phyloP scores from a whole-genome alignment of 1,140 invertebrate genomes.

The Anagrus nilaparvatae region DNA sequence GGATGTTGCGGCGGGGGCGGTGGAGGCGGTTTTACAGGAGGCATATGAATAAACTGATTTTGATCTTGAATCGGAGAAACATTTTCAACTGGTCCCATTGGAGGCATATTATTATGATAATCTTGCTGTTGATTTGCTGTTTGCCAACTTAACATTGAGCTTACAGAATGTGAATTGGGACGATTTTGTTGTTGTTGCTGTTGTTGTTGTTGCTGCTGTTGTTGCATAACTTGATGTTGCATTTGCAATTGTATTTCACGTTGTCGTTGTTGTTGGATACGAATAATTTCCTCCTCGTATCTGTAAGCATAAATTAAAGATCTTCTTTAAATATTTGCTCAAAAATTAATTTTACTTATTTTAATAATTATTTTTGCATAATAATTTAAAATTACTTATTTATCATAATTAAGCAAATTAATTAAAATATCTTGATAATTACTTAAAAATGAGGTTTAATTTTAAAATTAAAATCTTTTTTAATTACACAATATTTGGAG shows the following conservation, averaged over 20 bases:
- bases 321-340: too few relatives aligned
- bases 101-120: slow-evolving; percentile 25
- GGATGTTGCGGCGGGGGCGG: slow-evolving; percentile 17
- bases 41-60: slow-evolving; percentile 27
- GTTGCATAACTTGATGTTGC: slow-evolving; percentile 26
- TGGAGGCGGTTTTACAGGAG: slow-evolving; percentile 20
- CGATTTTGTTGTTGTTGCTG: slow-evolving; percentile 25
- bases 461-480: too few relatives aligned
- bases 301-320: slow-evolving; percentile 4
- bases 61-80: slow-evolving; percentile 32
- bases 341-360: too few relatives aligned
- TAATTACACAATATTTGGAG: too few relatives aligned
- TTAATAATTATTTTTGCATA: too few relatives aligned
- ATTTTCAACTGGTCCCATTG: slow-evolving; percentile 28
- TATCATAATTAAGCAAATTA: too few relatives aligned
- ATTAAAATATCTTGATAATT: too few relatives aligned
- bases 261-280: slow-evolving; percentile 21
- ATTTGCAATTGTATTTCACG: slow-evolving; percentile 26
- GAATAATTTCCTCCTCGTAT: slow-evolving; percentile 29
- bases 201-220: slow-evolving; percentile 24
- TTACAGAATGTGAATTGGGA: slow-evolving; percentile 42
- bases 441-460: too few relatives aligned
- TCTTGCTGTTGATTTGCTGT: slow-evolving; percentile 25
- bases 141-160: slow-evolving; percentile 42
- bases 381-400: too few relatives aligned